Evolutionary conservation across 2,888 invertebrate species (phyloP).

Genomic region (Noctua janthe): DNA sequence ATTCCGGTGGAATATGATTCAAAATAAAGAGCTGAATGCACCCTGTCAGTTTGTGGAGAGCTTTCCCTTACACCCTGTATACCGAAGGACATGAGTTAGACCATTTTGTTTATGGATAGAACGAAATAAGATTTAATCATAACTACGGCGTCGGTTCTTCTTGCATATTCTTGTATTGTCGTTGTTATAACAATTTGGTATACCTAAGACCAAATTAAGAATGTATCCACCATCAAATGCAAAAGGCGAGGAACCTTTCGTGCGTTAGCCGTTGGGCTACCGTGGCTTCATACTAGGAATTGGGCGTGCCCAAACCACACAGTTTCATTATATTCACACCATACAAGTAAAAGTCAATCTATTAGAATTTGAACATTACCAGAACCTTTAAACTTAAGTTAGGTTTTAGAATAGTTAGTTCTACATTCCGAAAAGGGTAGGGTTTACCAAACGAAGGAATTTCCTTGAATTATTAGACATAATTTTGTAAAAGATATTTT

Average conservation of each 20-base stretch:
- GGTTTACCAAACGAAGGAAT: slow-evolving; percentile 22
- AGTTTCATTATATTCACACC: slow-evolving; percentile 46
- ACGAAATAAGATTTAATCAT: not conserved
- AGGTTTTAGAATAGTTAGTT: slow-evolving; percentile 15
- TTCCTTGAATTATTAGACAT: slow-evolving; percentile 7
- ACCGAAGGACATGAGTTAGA: not conserved
- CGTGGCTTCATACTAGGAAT: slow-evolving; percentile 10
- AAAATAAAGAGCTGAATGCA: no score
- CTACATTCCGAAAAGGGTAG: slow-evolving; percentile 17
- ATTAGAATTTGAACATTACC: slow-evolving; percentile 22
- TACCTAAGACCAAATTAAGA: not conserved
- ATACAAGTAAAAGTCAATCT: slow-evolving; percentile 55
- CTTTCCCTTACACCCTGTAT: no score
- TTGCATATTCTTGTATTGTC: not conserved
- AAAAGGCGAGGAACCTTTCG: slow-evolving; percentile 31
- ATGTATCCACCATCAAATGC: not conserved
- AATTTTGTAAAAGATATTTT: slow-evolving; percentile 12
- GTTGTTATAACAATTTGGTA: not conserved
- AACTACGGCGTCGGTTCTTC: not conserved
- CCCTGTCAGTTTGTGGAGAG: no score
- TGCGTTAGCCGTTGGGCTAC: slow-evolving; percentile 16
- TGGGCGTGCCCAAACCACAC: slow-evolving; percentile 27
- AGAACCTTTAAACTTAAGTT: slow-evolving; percentile 28
- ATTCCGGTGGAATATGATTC: no score
- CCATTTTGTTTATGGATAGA: not conserved